A percentile compares a stretch with the other conserved stretches of the same genome.
Evolutionary conservation across 2,113 vertebrate species (phyloP).

Genomic region (Myxocyprinus asiaticus): DNA sequence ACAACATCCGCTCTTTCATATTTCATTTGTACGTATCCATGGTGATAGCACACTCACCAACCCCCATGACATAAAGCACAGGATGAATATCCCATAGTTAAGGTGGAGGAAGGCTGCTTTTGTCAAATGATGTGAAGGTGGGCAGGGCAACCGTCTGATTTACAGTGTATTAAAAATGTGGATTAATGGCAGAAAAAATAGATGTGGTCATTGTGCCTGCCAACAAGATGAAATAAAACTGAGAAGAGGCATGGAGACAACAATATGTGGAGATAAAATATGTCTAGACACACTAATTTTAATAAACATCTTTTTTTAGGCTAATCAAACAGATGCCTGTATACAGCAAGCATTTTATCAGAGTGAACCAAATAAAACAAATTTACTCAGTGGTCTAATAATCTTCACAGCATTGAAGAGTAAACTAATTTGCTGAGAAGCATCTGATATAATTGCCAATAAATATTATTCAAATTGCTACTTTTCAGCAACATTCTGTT

Average conservation of each 20-base stretch:
- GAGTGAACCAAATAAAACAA: too few relatives aligned
- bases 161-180: constrained; percentile 20
- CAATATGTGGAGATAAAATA: constrained; percentile 1
- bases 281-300: not conserved
- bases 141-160: constrained; percentile 13
- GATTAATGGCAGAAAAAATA: constrained; percentile 24
- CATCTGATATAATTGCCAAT: too few relatives aligned
- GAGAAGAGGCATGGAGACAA: not conserved
- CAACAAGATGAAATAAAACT: not conserved
- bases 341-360: too few relatives aligned
- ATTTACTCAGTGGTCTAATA: too few relatives aligned
- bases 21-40: constrained; percentile 52
- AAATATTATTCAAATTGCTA: too few relatives aligned
- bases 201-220: not conserved
- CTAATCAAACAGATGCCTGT: not conserved
- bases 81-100: constrained; percentile 47
- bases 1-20: constrained; percentile 52
- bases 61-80: constrained; percentile 44
- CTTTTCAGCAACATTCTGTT: too few relatives aligned
- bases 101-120: constrained; percentile 33
- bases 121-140: not conserved
- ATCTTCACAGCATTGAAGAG: too few relatives aligned
- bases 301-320: not conserved
- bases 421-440: too few relatives aligned
- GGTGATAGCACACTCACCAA: constrained; percentile 49